Percentiles rank a stretch among this genome's conserved stretches.
Conservation (phyloP, 2,888 invertebrate genomes). For the Chromoteleia sp. region DNA sequence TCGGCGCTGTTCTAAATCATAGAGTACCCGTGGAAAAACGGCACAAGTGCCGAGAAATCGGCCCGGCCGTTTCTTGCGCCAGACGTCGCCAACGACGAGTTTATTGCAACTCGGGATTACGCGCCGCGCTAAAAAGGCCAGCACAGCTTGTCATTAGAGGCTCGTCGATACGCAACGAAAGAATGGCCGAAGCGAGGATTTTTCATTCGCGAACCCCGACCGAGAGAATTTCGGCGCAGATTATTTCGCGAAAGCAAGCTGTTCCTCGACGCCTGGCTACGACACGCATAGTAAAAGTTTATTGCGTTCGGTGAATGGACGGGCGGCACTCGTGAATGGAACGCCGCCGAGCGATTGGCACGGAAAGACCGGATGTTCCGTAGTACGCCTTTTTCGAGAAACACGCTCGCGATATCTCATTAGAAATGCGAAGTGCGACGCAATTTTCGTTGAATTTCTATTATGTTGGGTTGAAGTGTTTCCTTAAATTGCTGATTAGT, state of each 20-base stretch:
- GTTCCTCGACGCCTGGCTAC: slow-evolving; percentile 4
- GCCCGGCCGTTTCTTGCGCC: slow-evolving; percentile 43
- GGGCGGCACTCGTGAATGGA: slow-evolving; percentile 64
- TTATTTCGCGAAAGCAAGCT: slow-evolving; percentile 49
- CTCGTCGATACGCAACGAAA: no score
- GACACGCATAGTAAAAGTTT: slow-evolving; percentile 66
- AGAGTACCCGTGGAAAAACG: slow-evolving; percentile 62
- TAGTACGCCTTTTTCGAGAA: slow-evolving; percentile 62
- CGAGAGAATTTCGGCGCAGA: slow-evolving; percentile 30
- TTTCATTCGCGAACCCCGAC: slow-evolving; percentile 21
- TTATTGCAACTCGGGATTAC: slow-evolving; percentile 49
- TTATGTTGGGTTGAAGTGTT: no score
- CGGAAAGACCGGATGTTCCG: slow-evolving; percentile 67
- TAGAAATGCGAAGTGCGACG: slow-evolving; percentile 32
- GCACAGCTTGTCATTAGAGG: background rate
- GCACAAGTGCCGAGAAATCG: slow-evolving; percentile 65
- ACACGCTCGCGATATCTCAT: slow-evolving; percentile 47
- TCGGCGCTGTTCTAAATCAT: slow-evolving; percentile 64
- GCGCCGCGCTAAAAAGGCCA: slow-evolving; percentile 6
- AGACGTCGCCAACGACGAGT: slow-evolving; percentile 60
- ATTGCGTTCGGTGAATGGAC: slow-evolving; percentile 72
- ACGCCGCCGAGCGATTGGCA: slow-evolving; percentile 59
- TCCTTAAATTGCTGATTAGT: no score
- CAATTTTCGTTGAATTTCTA: slow-evolving; percentile 26
- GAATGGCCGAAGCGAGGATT: background rate